Evolutionary conservation across 2,888 invertebrate genomes (phyloP), one percentile per base, ranked within the genome.

Genomic region (Tineola bisselliella): DNA sequence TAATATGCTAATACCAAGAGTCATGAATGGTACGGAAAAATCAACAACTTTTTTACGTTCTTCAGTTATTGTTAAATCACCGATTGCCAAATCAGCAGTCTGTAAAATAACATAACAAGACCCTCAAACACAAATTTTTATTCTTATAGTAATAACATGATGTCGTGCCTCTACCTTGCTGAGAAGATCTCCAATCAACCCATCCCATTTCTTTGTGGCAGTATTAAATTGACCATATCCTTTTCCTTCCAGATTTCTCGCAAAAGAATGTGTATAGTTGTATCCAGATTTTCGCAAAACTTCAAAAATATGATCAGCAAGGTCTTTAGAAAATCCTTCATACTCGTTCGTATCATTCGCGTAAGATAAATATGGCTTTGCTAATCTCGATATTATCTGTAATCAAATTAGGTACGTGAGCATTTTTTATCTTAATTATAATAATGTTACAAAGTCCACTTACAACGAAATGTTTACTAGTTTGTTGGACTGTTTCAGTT

Each of bases 11-110:
- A 97, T 96, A 63, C 95, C 96, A 61, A 98, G 81, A 66, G 95
- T 94, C 96, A 99, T 98, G 77, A 98, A 98, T 0, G 99, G 99
- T 77, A 96, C 96, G 0, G 97, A 96, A 74, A 98, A 98, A 77
- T 97, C 97, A 0, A 96, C 94, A 6, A 93, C 93, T 69, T 91
- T 91, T 66, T 97, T 93, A 59, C 99, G 88, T 59, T 94, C 92
- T 75, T 95, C 95, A 0, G 96, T 99, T 63, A 99, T 98, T 5
- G 98, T 98, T 66, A 99, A 84, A 72, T 96, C 96, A 65, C 95
- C 96, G 19, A 97, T 91, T 0, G 94, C 96, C 62, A 97, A 87
- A 75, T 96, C 94, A 0, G 94, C 94, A 83, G 91, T 93, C 96
- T 94, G 74, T 25, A 84, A 82, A 62, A 60, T 56, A 44, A 38